phyloP scores from a whole-genome alignment of 2,113 vertebrate species.

The Oncorhynchus masou region DNA sequence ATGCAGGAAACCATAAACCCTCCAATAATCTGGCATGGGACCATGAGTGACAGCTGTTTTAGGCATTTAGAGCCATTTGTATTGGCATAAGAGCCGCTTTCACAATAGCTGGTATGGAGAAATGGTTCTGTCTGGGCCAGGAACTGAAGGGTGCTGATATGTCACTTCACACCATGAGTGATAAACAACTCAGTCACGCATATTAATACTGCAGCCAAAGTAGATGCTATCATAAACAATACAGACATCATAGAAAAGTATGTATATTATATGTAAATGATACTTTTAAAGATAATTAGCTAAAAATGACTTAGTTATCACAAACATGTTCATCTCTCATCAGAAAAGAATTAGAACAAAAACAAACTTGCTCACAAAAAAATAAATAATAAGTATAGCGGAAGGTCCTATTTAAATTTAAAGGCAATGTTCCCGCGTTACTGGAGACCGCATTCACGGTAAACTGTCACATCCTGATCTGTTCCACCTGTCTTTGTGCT shows the following conservation, averaged over 20 bases:
- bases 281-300: too few species aligned
- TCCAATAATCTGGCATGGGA: slow-evolving; percentile 65
- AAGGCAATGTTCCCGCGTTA: too few species aligned
- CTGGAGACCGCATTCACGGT: too few species aligned
- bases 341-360: too few species aligned
- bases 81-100: slow-evolving; percentile 48
- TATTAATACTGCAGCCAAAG: slow-evolving; percentile 11
- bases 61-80: slow-evolving; percentile 52
- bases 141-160: slow-evolving; percentile 33
- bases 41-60: slow-evolving; percentile 69
- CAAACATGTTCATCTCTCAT: too few species aligned
- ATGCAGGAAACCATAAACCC: slow-evolving; percentile 65
- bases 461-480: too few species aligned
- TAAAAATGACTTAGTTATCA: too few species aligned
- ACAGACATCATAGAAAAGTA: not conserved
- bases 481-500: too few species aligned
- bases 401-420: too few species aligned
- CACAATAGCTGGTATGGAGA: slow-evolving; percentile 33
- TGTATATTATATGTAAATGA: too few species aligned
- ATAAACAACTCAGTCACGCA: slow-evolving; percentile 34
- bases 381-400: too few species aligned
- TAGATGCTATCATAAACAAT: not conserved
- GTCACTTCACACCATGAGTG: slow-evolving; percentile 55
- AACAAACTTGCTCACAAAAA: too few species aligned
- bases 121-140: slow-evolving; percentile 25